Evolutionary conservation across 1,140 invertebrate species (phyloP).

Genomic region (Heliconius himera): DNA sequence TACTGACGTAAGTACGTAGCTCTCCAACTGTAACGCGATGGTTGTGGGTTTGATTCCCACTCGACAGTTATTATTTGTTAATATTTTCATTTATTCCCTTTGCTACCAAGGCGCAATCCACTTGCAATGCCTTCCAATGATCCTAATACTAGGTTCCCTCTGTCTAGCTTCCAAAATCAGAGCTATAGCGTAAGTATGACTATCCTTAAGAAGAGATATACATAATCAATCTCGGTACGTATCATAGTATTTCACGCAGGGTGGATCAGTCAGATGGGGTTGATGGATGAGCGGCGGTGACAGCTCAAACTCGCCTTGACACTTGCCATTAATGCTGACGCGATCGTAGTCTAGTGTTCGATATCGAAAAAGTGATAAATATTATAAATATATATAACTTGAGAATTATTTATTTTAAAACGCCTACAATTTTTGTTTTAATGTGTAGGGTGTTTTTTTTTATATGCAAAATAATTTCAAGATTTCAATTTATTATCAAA

Average conservation of each 20-base stretch:
- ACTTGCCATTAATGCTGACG: conserved; percentile 63
- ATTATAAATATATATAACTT: neutral
- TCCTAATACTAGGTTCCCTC: too few species aligned
- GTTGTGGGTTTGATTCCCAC: too few species aligned
- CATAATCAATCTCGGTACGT: conserved; percentile 26
- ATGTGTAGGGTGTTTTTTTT: too few species aligned
- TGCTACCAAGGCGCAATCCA: too few species aligned
- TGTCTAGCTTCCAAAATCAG: too few species aligned
- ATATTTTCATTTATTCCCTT: too few species aligned
- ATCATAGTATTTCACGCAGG: conserved; percentile 29
- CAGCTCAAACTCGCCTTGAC: conserved; percentile 59
- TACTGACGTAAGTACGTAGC: too few species aligned
- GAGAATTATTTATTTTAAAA: neutral
- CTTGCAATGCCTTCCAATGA: too few species aligned
- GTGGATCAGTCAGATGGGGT: conserved; percentile 45
- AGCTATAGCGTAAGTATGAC: neutral
- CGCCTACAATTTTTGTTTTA: neutral
- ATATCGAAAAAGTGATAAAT: neutral
- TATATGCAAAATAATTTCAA: too few species aligned
- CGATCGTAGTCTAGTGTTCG: conserved; percentile 43
- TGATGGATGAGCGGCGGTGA: conserved; percentile 67
- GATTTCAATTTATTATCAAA: too few species aligned
- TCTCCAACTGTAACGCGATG: too few species aligned
- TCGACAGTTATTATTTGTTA: too few species aligned
- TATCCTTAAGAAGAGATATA: neutral